Conservation (phyloP, 37 sponge, comb jelly and placozoan species). For the Mnemiopsis leidyi region DNA sequence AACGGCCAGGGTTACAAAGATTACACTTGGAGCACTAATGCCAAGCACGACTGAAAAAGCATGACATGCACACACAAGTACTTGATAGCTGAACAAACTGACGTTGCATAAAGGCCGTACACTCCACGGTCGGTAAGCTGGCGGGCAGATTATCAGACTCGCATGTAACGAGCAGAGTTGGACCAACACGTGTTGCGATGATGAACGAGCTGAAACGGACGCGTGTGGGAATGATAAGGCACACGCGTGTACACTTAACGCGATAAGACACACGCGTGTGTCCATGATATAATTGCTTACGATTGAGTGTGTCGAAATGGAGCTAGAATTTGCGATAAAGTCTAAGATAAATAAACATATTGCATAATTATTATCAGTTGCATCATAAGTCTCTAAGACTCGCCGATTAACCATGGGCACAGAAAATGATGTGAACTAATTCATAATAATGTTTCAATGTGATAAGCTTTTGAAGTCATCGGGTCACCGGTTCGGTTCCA, state of each 20-base stretch:
- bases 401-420: no score
- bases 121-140: background rate
- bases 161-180: background rate
- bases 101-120: background rate
- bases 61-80: background rate
- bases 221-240: no score
- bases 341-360: no score
- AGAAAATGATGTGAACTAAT: no score
- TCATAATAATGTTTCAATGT: no score
- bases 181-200: background rate
- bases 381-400: no score
- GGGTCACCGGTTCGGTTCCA: no score
- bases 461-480: no score
- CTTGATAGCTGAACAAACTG: background rate
- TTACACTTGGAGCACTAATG: background rate
- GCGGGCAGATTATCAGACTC: background rate
- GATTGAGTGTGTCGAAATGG: no score
- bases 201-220: background rate
- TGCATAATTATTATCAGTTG: no score
- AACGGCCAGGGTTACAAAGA: background rate
- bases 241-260: background rate
- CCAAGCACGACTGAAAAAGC: background rate
- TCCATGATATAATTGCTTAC: background rate
- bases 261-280: background rate
- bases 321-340: no score